A percentile compares a stretch with the other conserved stretches of the same genome.
Evolutionary conservation across 2,888 invertebrate genomes (phyloP).

Genomic region (Macrosiphum euphorbiae): DNA sequence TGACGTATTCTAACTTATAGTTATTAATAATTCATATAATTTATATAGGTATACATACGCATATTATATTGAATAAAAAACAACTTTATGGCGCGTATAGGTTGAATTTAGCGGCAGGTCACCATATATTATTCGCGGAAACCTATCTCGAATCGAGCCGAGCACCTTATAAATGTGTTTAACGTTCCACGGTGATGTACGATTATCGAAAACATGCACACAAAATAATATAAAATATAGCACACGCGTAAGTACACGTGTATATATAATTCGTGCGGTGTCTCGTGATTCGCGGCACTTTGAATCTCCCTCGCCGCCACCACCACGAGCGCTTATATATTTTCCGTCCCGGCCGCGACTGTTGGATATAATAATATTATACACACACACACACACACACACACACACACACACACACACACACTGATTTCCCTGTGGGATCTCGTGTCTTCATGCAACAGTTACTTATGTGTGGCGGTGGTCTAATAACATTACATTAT

Average conservation of each 20-base stretch:
- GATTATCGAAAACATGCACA: background rate
- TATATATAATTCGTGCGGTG: background rate
- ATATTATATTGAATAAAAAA: background rate
- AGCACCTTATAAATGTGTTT: background rate
- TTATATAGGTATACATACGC: background rate
- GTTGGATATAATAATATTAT: background rate
- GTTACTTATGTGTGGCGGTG: conserved; percentile 58
- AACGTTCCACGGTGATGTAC: background rate
- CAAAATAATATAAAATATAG: too few species aligned
- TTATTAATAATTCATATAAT: background rate
- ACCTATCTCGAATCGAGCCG: background rate
- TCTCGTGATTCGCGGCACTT: conserved; percentile 51
- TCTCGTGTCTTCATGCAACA: conserved; percentile 62
- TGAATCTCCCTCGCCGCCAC: conserved; percentile 31
- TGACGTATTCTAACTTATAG: background rate
- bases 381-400: background rate
- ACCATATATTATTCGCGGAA: background rate
- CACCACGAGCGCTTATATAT: background rate
- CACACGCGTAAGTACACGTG: background rate
- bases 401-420: too few species aligned
- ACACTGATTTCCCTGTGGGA: conserved; percentile 63
- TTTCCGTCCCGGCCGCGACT: background rate
- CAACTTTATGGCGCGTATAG: background rate
- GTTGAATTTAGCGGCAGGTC: background rate
- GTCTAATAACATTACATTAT: conserved; percentile 59